These are phyloP conservation scores for Egretta garzetta DNA, from an alignment of 2,113 vertebrate genomes.

Conservation along the genomic window DNA sequence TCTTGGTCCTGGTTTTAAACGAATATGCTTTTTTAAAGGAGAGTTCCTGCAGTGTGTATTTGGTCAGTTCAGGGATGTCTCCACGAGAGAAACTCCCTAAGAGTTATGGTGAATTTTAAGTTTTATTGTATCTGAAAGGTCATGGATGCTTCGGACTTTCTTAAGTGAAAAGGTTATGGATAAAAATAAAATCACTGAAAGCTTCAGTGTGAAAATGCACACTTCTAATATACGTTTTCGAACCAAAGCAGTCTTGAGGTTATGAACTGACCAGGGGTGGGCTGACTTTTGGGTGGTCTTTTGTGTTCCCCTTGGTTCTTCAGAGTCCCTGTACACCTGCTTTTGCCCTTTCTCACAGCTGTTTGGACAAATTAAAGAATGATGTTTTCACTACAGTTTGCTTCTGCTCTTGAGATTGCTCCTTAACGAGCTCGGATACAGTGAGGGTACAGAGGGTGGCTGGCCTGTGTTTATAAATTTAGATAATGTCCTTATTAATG, in stretches of 20 bases:
- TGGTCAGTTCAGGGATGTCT: background rate
- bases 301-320: no score
- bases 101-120: background rate
- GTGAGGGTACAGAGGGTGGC: background rate
- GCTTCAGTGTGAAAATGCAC: background rate
- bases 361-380: background rate
- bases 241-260: background rate
- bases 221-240: background rate
- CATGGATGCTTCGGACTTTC: background rate
- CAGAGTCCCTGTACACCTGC: fast-evolving
- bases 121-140: background rate
- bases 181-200: background rate
- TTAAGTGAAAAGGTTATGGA: background rate
- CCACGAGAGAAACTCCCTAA: fast-evolving
- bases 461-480: background rate
- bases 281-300: background rate
- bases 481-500: background rate
- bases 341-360: background rate
- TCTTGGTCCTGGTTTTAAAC: background rate
- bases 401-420: background rate
- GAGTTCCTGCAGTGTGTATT: background rate
- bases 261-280: no score
- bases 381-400: background rate
- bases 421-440: background rate
- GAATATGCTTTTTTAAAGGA: background rate